Base-by-base conservation (phyloP, 30 jellyfish, hydroid and myxozoan species). In the Chrysaora quinquecirrha region DNA sequence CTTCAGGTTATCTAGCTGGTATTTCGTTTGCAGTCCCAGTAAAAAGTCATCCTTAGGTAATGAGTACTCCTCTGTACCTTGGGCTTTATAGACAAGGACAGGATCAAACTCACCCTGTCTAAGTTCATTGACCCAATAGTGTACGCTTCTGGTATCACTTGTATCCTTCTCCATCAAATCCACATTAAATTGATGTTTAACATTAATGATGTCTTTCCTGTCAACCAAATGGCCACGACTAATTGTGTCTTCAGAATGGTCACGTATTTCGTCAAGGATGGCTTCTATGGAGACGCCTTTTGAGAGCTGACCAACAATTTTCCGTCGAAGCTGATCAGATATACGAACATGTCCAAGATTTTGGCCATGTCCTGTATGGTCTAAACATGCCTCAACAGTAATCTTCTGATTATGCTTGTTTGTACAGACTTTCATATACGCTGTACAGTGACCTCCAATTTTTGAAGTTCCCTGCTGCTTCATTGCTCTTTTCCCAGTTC, bases 391-490 rank as follows among this genome's bases (percentile, higher is more conserved):
- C 68, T 61, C 52, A 75, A 34, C 48, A 31, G 66, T 34, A 7
- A 78, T 34, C 21, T 78, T 58, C 27, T 69, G 77, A 61, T 30
- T 24, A 29, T 28, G 33, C 22, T 30, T 76, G n/a, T 54, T n/a
- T 7, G 69, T 29, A 20, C 9, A 20, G 33, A 76, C 88, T 61
- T 76, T 46, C 68, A 76, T 76, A 79, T 20, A 60, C 48, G 80
- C 88, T 30, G 88, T 76, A 30, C 88, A 73, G 75, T 30, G 34
- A 25, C 75, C 77, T 12, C 60, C 86, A 24, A 74, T 74, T 27
- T 74, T 74, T 19, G 86, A 74, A n/a, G 86, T 74, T 25, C 86
- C 86, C n/a, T 74, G 75, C 54, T 74, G 86, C 54, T 74, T 74
- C 86, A 74, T 74, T 20, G 86, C 73, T 48, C 73, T 48, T 74